Percentiles rank a stretch among this genome's conserved stretches.
These are phyloP conservation scores for Mastacembelus armatus DNA, from an alignment of 2,797 vertebrate genomes.

Conservation along the genomic window DNA sequence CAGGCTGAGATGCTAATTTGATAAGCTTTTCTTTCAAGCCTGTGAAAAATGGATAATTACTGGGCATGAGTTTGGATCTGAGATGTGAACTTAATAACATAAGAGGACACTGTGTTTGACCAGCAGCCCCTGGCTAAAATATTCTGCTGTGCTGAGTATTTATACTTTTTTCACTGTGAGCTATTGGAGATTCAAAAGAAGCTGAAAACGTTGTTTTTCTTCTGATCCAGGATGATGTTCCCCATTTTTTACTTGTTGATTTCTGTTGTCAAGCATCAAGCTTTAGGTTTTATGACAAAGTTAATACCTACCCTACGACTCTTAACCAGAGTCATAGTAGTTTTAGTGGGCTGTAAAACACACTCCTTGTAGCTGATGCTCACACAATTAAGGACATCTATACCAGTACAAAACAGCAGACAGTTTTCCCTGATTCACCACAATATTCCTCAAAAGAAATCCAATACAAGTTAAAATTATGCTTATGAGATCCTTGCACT, in stretches of 20 bases:
- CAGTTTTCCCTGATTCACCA: background rate
- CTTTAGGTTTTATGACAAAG: no score
- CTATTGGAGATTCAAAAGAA: background rate
- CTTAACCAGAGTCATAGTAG: slow-evolving; percentile 11
- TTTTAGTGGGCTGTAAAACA: slow-evolving; percentile 9
- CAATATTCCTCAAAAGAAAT: slow-evolving; percentile 10
- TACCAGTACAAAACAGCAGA: slow-evolving; percentile 7
- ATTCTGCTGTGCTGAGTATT: background rate
- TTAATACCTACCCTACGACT: background rate
- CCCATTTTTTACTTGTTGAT: background rate
- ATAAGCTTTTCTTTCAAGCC: background rate
- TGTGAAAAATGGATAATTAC: background rate
- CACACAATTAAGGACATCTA: slow-evolving; percentile 15
- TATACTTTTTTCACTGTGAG: no score
- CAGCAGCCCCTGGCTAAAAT: background rate
- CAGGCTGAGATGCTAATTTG: background rate
- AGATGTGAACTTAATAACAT: background rate
- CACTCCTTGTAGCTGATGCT: background rate
- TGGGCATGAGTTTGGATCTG: no score
- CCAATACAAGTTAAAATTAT: slow-evolving; percentile 13
- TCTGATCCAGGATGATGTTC: background rate
- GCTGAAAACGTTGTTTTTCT: background rate
- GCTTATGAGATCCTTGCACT: slow-evolving; percentile 5
- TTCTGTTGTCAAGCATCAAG: no score
- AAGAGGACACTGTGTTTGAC: background rate